Evolutionary conservation across 2,888 invertebrate genomes (phyloP).

Genomic region (Agrotis exclamationis): DNA sequence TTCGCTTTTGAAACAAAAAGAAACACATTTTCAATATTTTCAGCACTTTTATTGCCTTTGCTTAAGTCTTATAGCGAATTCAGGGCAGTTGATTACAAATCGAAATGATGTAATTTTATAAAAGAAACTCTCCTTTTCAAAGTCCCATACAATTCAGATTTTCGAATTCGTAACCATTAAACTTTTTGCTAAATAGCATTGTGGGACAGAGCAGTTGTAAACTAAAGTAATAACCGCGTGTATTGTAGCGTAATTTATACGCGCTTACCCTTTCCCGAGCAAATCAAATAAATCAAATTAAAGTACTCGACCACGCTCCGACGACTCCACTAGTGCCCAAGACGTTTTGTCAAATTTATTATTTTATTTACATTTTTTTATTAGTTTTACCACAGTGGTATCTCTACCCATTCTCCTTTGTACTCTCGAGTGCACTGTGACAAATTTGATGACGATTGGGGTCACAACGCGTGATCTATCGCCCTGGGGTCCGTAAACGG

Average conservation of each 20-base stretch:
- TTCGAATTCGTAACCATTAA: conserved; percentile 61
- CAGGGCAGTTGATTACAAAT: neutral
- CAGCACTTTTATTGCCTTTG: neutral
- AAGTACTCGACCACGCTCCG: conserved; percentile 87
- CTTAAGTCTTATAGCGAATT: neutral
- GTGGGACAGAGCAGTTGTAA: conserved; percentile 64
- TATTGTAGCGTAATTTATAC: conserved; percentile 84
- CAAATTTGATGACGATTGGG: conserved; percentile 90
- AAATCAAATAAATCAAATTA: conserved; percentile 91
- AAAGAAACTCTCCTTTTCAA: conserved; percentile 4
- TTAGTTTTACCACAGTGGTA: conserved; percentile 84
- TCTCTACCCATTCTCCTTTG: conserved; percentile 76
- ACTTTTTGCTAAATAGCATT: conserved; percentile 69
- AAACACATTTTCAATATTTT: neutral
- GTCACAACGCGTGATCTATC: conserved; percentile 87
- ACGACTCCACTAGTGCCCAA: conserved; percentile 87
- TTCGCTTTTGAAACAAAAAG: neutral
- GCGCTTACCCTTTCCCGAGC: conserved; percentile 85
- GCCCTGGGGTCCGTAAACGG: conserved; percentile 83
- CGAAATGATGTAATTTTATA: neutral
- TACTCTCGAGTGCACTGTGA: conserved; percentile 89
- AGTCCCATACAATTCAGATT: conserved; percentile 36
- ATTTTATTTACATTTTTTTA: conserved; percentile 90
- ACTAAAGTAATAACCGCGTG: conserved; percentile 66
- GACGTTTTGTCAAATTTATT: conserved; percentile 91